Conservation (phyloP, 1,140 invertebrate genomes). For the Drosophila nasuta region DNA sequence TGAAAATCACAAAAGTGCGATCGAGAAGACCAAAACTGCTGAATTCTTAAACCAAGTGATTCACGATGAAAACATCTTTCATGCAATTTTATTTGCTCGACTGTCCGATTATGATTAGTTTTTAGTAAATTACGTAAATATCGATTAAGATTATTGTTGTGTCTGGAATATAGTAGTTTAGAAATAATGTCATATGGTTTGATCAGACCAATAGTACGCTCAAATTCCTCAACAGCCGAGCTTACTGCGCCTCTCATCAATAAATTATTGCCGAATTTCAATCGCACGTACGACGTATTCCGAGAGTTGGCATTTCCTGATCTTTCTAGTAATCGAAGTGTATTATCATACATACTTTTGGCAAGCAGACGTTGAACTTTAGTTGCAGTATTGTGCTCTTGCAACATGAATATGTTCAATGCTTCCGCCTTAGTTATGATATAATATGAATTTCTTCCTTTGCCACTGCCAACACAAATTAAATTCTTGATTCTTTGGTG, state of each 20-base stretch:
- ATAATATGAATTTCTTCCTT: constrained; percentile 16
- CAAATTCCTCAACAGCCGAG: constrained; percentile 55
- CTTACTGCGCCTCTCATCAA: constrained; percentile 34
- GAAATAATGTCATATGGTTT: constrained; percentile 63
- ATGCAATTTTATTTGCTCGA: constrained; percentile 37
- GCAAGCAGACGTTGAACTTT: constrained; percentile 43
- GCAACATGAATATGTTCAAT: constrained; percentile 15
- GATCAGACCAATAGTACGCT: constrained; percentile 57
- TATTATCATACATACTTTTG: constrained; percentile 56
- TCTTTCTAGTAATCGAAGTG: constrained; percentile 51
- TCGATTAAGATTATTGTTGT: constrained; percentile 48
- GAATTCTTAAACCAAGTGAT: constrained; percentile 17
- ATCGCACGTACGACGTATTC: constrained; percentile 40
- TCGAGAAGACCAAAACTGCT: constrained; percentile 22
- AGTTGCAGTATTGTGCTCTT: constrained; percentile 35
- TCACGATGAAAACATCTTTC: constrained; percentile 51
- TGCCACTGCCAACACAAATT: constrained; percentile 27
- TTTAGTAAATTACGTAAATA: constrained; percentile 51
- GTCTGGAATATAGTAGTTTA: constrained; percentile 52
- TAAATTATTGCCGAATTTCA: constrained; percentile 67
- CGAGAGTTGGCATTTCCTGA: constrained; percentile 10
- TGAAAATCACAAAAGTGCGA: constrained; percentile 15
- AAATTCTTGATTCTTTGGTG: constrained; percentile 50
- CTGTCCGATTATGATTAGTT: constrained; percentile 6
- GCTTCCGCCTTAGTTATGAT: constrained; percentile 42